Percentiles rank a stretch among this genome's conserved stretches.
Evolutionary conservation across 2,888 invertebrate species (phyloP).

Genomic region (Auanema sp.): DNA sequence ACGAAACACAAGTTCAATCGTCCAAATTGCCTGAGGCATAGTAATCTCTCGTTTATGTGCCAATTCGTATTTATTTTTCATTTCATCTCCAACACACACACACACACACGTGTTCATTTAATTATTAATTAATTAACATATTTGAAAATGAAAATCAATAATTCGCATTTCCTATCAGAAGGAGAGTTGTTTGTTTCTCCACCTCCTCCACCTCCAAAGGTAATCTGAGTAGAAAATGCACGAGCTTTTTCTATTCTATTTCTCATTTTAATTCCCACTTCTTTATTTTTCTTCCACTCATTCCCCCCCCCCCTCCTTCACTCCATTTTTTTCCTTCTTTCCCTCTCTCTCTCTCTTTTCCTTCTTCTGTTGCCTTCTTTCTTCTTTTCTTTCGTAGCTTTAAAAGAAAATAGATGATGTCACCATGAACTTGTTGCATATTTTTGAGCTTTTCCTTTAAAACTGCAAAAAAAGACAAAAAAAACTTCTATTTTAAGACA

Average conservation of each 20-base stretch:
- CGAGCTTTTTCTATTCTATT: not conserved
- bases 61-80: too few relatives aligned
- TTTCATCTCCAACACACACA: too few relatives aligned
- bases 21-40: not conserved
- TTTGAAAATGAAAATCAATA: too few relatives aligned
- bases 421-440: slow-evolving; percentile 5
- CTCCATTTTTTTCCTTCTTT: not conserved
- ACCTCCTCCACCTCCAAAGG: not conserved
- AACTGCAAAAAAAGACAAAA: too few relatives aligned
- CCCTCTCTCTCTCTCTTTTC: not conserved
- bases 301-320: not conserved
- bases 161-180: too few relatives aligned
- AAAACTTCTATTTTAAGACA: slow-evolving; percentile 27
- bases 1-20: not conserved
- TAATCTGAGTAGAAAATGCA: not conserved
- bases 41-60: not conserved
- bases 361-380: not conserved
- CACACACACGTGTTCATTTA: too few relatives aligned
- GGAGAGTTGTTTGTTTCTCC: not conserved
- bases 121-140: too few relatives aligned
- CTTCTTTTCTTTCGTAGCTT: not conserved
- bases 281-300: not conserved
- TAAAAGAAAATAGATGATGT: not conserved
- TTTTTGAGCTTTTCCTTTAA: not conserved
- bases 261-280: not conserved